phyloP scores from a whole-genome alignment of 2,888 invertebrate genomes.

The Ophion ellenae region DNA sequence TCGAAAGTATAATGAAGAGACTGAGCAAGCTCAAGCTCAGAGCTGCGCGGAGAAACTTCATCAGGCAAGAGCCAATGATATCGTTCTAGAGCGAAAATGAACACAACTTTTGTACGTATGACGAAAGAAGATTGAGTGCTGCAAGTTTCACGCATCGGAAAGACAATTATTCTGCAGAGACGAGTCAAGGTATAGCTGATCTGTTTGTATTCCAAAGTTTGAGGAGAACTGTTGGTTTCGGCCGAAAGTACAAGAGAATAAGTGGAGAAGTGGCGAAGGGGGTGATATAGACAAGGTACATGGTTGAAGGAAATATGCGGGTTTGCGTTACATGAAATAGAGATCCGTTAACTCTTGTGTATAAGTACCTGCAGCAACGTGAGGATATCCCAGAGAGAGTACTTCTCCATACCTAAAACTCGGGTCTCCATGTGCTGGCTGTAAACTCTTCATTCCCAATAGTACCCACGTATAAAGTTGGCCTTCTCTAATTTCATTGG shows the following conservation, averaged over 20 bases:
- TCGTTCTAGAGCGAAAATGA: background rate
- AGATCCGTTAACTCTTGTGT: slow-evolving; percentile 52
- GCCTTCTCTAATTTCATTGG: slow-evolving; percentile 67
- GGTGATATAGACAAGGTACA: slow-evolving; percentile 37
- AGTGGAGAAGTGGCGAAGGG: background rate
- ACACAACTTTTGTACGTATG: slow-evolving; percentile 23
- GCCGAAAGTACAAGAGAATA: slow-evolving; percentile 27
- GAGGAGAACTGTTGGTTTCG: slow-evolving; percentile 27
- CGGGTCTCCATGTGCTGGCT: slow-evolving; percentile 24
- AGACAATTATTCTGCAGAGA: slow-evolving; percentile 51
- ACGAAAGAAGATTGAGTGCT: slow-evolving; percentile 8
- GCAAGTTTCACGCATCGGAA: slow-evolving; percentile 20
- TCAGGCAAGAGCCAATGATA: background rate
- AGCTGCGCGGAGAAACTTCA: slow-evolving; percentile 9
- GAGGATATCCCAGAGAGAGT: slow-evolving; percentile 53
- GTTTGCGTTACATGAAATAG: slow-evolving; percentile 47
- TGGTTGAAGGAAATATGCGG: slow-evolving; percentile 61
- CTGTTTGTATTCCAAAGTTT: slow-evolving; percentile 50
- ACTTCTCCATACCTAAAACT: slow-evolving; percentile 1
- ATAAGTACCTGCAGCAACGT: slow-evolving; percentile 50
- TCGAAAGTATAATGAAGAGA: slow-evolving; percentile 1
- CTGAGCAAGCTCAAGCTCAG: background rate
- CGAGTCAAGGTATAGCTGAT: slow-evolving; percentile 21
- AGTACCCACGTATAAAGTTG: slow-evolving; percentile 61
- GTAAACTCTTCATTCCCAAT: slow-evolving; percentile 63